Percentiles rank a stretch among this genome's conserved stretches.
Conservation (phyloP, 2,113 vertebrate species). For the Miniopterus natalensis region DNA sequence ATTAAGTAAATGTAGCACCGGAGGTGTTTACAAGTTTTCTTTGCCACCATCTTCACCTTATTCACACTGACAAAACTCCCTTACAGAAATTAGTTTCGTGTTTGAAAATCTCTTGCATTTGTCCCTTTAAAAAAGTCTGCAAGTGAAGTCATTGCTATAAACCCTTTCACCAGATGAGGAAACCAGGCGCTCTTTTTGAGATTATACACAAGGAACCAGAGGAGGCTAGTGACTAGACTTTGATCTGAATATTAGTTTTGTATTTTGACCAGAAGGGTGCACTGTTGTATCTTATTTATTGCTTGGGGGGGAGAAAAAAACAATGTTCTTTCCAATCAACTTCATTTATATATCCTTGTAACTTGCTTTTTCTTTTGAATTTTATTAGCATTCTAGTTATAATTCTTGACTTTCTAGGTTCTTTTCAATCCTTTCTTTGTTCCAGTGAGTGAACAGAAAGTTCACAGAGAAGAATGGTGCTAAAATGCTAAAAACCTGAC, state of each 20-base stretch:
- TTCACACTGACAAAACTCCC: not conserved
- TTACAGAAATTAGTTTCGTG: not conserved
- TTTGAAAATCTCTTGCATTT: slow-evolving; percentile 18
- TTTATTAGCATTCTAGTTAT: slow-evolving; percentile 53
- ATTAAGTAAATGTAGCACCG: not conserved
- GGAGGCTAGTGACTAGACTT: not conserved
- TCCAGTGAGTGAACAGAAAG: not conserved
- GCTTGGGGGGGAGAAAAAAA: not conserved
- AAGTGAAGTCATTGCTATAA: not conserved
- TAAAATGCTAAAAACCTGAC: slow-evolving; percentile 40
- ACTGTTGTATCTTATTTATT: slow-evolving; percentile 78
- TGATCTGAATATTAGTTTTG: slow-evolving; percentile 24
- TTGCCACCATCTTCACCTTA: not conserved
- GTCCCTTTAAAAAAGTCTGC: not conserved
- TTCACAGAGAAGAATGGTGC: not conserved
- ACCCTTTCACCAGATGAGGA: not conserved
- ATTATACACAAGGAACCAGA: not conserved
- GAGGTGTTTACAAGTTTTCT: not conserved
- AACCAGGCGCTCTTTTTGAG: not conserved
- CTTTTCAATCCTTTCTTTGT: not conserved
- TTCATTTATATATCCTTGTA: slow-evolving; percentile 54
- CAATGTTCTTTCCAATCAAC: slow-evolving; percentile 42
- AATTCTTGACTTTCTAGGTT: not conserved
- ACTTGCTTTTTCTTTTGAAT: slow-evolving; percentile 65
- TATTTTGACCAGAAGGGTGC: slow-evolving; percentile 76